phyloP scores from a whole-genome alignment of 2,113 vertebrate genomes.

The Periophthalmodon schlosseri region DNA sequence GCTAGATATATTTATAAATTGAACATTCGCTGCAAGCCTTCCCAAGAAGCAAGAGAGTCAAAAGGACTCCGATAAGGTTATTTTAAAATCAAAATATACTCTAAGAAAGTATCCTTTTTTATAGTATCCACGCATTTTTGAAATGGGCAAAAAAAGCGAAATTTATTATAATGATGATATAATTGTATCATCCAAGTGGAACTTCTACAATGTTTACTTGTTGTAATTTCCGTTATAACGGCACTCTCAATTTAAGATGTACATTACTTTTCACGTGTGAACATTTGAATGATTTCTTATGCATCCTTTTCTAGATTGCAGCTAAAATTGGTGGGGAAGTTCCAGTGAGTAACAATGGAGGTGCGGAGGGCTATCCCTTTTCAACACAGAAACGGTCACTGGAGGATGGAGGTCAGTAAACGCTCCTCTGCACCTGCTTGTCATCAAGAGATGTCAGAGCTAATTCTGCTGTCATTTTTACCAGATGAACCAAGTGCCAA shows the following conservation, averaged over 20 bases:
- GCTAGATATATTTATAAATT: neutral
- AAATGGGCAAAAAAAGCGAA: no score
- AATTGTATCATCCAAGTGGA: no score
- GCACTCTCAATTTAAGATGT: no score
- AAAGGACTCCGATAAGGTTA: no score
- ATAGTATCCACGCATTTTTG: no score
- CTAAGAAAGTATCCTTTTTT: no score
- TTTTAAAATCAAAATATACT: no score
- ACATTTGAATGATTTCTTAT: neutral
- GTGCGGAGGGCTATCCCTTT: constrained; percentile 83
- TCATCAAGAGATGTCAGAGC: neutral
- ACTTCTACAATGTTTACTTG: no score
- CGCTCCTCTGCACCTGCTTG: neutral
- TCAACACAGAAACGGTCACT: constrained; percentile 88
- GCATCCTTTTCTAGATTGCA: constrained; percentile 81
- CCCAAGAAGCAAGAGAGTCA: no score
- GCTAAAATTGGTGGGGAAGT: constrained; percentile 93
- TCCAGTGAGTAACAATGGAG: constrained; percentile 85
- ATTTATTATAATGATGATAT: no score
- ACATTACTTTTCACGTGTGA: no score
- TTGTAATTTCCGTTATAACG: no score
- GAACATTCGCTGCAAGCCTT: neutral
- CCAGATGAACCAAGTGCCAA: constrained; percentile 92
- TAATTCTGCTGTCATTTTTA: constrained; percentile 39
- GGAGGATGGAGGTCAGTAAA: constrained; percentile 86